Evolutionary conservation across 2,113 vertebrate genomes (phyloP).

Genomic region (Tupaia chinensis): DNA sequence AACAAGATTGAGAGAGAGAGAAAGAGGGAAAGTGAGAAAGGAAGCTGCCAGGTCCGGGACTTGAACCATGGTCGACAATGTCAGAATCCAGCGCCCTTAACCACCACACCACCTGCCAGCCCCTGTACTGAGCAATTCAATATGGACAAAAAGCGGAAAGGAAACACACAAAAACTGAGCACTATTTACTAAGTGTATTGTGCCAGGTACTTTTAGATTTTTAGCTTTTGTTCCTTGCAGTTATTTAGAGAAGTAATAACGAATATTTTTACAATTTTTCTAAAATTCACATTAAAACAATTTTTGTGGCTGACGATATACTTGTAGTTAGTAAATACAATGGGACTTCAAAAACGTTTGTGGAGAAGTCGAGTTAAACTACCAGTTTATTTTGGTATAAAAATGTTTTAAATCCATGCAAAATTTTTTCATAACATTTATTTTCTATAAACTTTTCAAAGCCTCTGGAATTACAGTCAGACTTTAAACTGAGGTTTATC

Average conservation of each 20-base stretch:
- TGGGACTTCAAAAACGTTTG: too few species aligned
- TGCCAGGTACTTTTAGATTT: not conserved
- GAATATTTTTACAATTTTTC: not conserved
- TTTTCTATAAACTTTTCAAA: too few species aligned
- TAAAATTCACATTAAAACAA: not conserved
- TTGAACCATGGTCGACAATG: too few species aligned
- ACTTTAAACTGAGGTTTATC: not conserved
- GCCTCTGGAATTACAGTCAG: not conserved
- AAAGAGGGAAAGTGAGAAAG: too few species aligned
- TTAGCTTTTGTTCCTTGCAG: not conserved
- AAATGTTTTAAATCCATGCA: too few species aligned
- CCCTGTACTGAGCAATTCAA: slow-evolving; percentile 30
- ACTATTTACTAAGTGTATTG: not conserved
- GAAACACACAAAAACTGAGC: not conserved
- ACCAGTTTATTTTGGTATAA: too few species aligned
- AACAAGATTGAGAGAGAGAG: too few species aligned
- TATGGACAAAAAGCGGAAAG: not conserved
- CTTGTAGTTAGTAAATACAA: not conserved
- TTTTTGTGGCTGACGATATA: not conserved
- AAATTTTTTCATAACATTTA: too few species aligned
- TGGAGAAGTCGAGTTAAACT: too few species aligned
- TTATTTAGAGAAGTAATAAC: not conserved
- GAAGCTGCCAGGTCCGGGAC: too few species aligned
- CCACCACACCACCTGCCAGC: too few species aligned
- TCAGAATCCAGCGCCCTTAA: too few species aligned